Conservation (phyloP, 2,888 invertebrate genomes). For the Apamea monoglypha region DNA sequence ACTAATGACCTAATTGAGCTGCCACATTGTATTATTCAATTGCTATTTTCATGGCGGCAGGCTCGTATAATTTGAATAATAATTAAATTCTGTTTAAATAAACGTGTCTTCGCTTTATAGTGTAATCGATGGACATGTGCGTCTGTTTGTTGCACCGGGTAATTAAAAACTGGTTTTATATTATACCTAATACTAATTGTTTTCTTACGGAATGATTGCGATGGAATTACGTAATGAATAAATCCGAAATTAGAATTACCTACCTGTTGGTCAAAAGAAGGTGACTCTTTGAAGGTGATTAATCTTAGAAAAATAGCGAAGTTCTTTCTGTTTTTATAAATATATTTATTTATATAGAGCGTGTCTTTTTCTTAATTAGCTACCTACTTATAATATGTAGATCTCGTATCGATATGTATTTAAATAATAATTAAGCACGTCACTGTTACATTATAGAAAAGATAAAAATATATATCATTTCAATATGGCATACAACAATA, state of each 20-base stretch:
- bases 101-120: slow-evolving; percentile 33
- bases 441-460: not conserved
- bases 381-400: not conserved
- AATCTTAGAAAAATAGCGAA: not conserved
- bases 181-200: not conserved
- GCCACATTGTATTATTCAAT: slow-evolving; percentile 50
- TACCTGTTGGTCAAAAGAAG: not conserved
- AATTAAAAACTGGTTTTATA: slow-evolving; percentile 13
- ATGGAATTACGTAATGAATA: not conserved
- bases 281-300: not conserved
- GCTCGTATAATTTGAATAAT: slow-evolving; percentile 58
- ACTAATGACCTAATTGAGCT: slow-evolving; percentile 47
- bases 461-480: not conserved
- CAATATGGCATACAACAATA: not conserved
- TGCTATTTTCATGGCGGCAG: slow-evolving; percentile 49
- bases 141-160: slow-evolving; percentile 39
- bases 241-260: slow-evolving; percentile 1
- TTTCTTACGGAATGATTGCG: not conserved
- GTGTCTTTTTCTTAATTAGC: not conserved
- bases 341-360: not conserved
- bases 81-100: slow-evolving; percentile 60
- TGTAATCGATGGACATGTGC: slow-evolving; percentile 11
- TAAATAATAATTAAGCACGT: no score
- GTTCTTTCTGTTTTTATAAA: not conserved
- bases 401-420: no score